phyloP scores from a whole-genome alignment of 2,888 invertebrate species.

The Candidula unifasciata region DNA sequence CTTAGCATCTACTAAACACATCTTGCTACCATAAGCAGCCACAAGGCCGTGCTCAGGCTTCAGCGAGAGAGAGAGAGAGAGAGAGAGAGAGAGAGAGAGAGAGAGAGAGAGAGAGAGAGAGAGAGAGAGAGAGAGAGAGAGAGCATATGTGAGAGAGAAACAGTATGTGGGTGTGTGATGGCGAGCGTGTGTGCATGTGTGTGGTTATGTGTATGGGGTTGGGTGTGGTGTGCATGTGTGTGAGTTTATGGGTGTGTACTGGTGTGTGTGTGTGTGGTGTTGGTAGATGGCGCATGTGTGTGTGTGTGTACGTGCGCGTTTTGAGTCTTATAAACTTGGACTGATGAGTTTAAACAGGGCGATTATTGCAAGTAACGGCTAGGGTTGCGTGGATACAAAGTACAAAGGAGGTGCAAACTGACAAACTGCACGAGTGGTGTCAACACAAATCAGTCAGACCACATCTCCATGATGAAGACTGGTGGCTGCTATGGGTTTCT shows the following conservation, averaged over 20 bases:
- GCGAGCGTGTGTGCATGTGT: constrained; percentile 23
- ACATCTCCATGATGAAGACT: no score
- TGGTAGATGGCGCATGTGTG: not conserved
- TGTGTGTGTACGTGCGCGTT: not conserved
- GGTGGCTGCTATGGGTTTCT: no score
- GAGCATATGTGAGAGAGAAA: constrained; percentile 31
- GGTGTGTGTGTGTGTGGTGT: constrained; percentile 10
- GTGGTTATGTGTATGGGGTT: constrained; percentile 20
- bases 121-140: constrained; percentile 31
- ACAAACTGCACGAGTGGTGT: no score
- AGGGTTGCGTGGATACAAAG: no score
- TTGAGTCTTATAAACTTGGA: no score
- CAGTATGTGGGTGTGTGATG: constrained; percentile 26
- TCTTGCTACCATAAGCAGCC: no score
- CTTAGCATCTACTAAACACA: not conserved
- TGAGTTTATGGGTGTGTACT: constrained; percentile 33
- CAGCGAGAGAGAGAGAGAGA: no score
- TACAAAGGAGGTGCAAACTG: no score
- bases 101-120: not conserved
- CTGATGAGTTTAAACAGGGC: no score
- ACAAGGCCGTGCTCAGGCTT: no score
- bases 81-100: constrained; percentile 10
- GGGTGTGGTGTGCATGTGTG: constrained; percentile 25
- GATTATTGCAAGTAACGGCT: no score
- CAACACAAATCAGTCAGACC: no score